Conservation (phyloP, 2,888 invertebrate genomes). For the Leucozona laternaria region DNA sequence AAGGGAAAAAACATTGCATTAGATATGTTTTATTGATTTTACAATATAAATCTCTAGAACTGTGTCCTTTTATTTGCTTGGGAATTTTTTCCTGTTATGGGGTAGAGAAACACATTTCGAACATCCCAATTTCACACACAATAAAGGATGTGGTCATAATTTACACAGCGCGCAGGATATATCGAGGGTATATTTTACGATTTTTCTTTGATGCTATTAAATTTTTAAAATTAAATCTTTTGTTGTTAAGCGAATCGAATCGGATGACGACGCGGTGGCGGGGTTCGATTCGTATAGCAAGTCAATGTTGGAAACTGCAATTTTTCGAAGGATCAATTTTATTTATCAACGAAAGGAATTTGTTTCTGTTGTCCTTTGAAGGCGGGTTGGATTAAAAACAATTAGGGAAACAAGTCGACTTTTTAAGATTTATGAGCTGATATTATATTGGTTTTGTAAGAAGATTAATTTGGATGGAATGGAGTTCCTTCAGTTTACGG, state of each 20-base stretch:
- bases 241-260: conserved; percentile 69
- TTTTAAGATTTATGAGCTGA: conserved; percentile 54
- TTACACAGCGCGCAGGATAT: conserved; percentile 59
- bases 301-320: conserved; percentile 49
- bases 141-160: conserved; percentile 60
- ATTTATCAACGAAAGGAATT: conserved; percentile 19
- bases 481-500: neutral
- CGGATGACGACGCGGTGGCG: neutral
- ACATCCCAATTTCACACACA: conserved; percentile 31
- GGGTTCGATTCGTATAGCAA: conserved; percentile 9
- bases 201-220: conserved; percentile 62
- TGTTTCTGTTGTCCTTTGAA: neutral
- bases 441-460: conserved; percentile 42
- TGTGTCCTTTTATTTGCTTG: conserved; percentile 22
- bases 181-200: conserved; percentile 51
- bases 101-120: conserved; percentile 21
- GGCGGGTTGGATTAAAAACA: conserved; percentile 43
- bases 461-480: neutral
- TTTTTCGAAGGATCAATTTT: conserved; percentile 58
- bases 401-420: conserved; percentile 35
- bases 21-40: conserved; percentile 20
- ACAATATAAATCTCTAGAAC: conserved; percentile 4
- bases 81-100: conserved; percentile 40
- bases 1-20: conserved; percentile 13
- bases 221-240: conserved; percentile 71